Conservation (phyloP, 2,797 vertebrate genomes). For the Macrochelys suwanniensis region DNA sequence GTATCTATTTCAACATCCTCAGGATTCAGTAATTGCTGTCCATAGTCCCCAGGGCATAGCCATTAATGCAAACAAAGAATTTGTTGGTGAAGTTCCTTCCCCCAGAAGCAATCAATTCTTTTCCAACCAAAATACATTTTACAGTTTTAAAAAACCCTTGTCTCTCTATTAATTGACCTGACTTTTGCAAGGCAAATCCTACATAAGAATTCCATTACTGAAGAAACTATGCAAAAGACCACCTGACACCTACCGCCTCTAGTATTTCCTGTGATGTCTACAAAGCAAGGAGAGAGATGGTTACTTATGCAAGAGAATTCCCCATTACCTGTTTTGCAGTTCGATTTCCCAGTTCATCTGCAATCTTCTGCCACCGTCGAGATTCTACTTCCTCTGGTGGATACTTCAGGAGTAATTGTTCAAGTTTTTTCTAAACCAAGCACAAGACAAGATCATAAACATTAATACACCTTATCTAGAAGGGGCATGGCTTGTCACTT, state of each 20-base stretch:
- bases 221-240: not conserved
- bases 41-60: not conserved
- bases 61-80: not conserved
- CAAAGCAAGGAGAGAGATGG: not conserved
- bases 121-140: not conserved
- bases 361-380: slow-evolving; percentile 98
- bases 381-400: slow-evolving; percentile 98
- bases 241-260: not conserved
- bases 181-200: not conserved
- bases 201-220: not conserved
- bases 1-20: not conserved
- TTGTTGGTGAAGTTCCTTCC: not conserved
- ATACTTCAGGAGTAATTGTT: slow-evolving; percentile 95
- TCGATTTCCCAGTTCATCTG: slow-evolving; percentile 96
- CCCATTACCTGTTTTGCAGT: slow-evolving; percentile 94
- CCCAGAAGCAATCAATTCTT: not conserved
- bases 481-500: not conserved
- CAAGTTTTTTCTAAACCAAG: slow-evolving; percentile 92
- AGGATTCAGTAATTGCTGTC: not conserved
- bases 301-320: not conserved
- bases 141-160: not conserved
- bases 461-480: not conserved
- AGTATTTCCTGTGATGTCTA: not conserved
- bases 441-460: slow-evolving; percentile 8
- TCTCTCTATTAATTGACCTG: not conserved